Base-by-base conservation (phyloP, 2,113 vertebrate species). In the Solea senegalensis region DNA sequence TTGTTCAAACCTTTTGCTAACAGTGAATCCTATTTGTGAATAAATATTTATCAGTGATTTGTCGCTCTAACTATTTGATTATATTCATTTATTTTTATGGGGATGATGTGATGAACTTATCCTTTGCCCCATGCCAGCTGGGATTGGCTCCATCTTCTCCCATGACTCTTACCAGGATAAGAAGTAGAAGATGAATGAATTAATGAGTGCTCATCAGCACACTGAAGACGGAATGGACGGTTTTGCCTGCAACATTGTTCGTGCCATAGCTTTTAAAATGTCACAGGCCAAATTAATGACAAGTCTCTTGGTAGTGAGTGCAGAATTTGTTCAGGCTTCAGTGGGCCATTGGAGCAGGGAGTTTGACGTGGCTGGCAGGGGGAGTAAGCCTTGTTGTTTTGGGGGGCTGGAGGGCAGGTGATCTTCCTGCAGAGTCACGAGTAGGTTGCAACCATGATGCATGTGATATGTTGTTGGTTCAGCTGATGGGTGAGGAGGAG, bases 381-480 rank as follows among this genome's bases (percentile, higher is more conserved):
- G 67, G 65, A 73, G 65, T 58, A 34, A 62, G 26, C 71, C 78
- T 79, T 84, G 85, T 89, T 81, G 82, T 87, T 88, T 50, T 71
- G 51, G 45, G 66, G 49, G 48, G 80, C 82, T 84, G 44, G 69
- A 77, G 88, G 86, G 85, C 79, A 91, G 86, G 81, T 83, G 81
- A 82, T 81, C 81, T 77, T 74, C 83, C 79, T 76, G 78, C 84
- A 76, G 64, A 82, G 77, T 14, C 21, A 76, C 76, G 71, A 80
- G 85, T 63, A 65, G 78, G 69, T 77, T 49, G 9, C 69, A 64
- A 65, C 76, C 62, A 57, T 78, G 78, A 89, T 83, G 82, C 69
- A 64, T 85, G 72, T 80, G 67, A 78, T 72, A 74, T 87, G 81
- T 88, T 83, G 86, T 77, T 75, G 72, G 63, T 80, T 66, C 60